Evolutionary conservation across 1,140 invertebrate species (phyloP), one percentile per base, ranked within the genome.

Genomic region (Diuraphis noxia): DNA sequence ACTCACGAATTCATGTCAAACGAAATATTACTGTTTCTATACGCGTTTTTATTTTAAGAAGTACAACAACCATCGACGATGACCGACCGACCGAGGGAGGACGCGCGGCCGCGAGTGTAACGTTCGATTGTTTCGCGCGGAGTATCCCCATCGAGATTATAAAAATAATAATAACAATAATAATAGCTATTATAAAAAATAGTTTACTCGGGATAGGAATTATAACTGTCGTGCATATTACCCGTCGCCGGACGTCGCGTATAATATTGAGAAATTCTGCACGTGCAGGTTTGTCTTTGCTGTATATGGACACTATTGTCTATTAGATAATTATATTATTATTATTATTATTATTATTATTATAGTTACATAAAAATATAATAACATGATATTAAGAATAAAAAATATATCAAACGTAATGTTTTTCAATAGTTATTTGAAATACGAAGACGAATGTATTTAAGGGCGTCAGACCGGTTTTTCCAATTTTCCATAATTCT

Each of bases 1-100:
- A 90, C 17, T 79, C 88, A 90, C 88, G 88, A 79, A 34, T 36
- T 90, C 88, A 79, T 79, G 56, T 79, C 88, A 21, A 79, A 79
- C 88, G 30, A 34, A 43, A 38, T 21, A 8, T 3, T 43, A n/a
- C 46, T 23, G 21, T 49, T 7, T 56, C 3, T 30, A 3, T n/a
- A n/a, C 30, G 30, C 30, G 19, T 46, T 46, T 17, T 46, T 46
- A 46, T 19, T 46, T 17, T 46, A 3, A n/a, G n/a, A n/a, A n/a
- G 30, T 17, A 63, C 30, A 13, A 43, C 43, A 49, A 63, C 30
- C 56, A n/a, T 72, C 56, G 5, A 72, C 23, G 36, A n/a, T n/a
- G n/a, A n/a, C n/a, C n/a, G n/a, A n/a, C n/a, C n/a, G n/a, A 89
- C 17, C 82, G 41, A 1, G n/a, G 40, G 41, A 89, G 21, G 40